Base-by-base conservation (phyloP, 2,113 vertebrate genomes). In the Oncorhynchus gorbuscha region DNA sequence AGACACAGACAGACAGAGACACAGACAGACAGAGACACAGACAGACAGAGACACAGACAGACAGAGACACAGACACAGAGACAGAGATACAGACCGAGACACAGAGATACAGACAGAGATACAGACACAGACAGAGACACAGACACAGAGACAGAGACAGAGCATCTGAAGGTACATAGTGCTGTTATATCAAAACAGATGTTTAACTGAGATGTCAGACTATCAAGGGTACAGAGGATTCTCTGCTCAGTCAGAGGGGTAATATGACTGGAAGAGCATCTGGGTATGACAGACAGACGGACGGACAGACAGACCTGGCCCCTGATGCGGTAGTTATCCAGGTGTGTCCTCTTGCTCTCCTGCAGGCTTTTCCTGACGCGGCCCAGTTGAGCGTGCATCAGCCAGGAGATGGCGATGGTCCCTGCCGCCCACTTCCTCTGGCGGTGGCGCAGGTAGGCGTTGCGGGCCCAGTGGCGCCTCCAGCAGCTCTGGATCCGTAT, bases 321-420 rank as follows among this genome's bases (percentile, higher is more conserved):
- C 92, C 95, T 93, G 74, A 83, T 88, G 86, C 80, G 91, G 79
- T 94, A 94, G 88, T 94, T 97, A 90, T 96, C 92, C 92, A 97
- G 93, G 85, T 98, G 95, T 83, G 86, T 90, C 24, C 81, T 88
- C 0, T 92, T 93, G 0, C 93, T 87, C 45, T 93, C 95, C 93
- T 92, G 86, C 84, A 95, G 93, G 88, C 86, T 75, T 69, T 80
- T 92, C 75, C 79, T 93, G 55, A 95, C 77, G 16, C 76, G 88
- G 24, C 80, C 77, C 89, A 84, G 84, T 81, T 89, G 94, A 66
- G 74, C 68, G 45, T 79, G 77, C 76, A 89, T 83, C 73, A 93
- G 88, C 97, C 95, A 96, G 6, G 92, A 81, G 0, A 89, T 4
- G 51, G 93, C 73, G 0, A 95, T 93, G 85, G 89, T 94, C n/a